Conservation (phyloP, 2,113 vertebrate species). For the Grammomys dolichurus region DNA sequence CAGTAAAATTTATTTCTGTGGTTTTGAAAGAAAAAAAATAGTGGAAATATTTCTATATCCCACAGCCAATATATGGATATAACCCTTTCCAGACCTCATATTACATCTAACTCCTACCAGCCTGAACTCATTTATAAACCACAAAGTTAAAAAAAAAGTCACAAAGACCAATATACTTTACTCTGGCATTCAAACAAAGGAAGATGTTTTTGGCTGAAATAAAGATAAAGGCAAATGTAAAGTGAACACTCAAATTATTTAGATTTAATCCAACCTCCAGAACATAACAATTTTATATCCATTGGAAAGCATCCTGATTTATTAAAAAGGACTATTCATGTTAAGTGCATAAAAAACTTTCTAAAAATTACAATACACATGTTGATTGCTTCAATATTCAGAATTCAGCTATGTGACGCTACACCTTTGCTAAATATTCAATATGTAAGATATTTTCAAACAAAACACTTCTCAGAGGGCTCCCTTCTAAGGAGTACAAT, state of each 20-base stretch:
- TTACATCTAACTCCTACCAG: slow-evolving; percentile 53
- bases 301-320: background rate
- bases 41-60: background rate
- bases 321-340: background rate
- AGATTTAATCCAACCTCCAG: background rate
- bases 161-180: slow-evolving; percentile 9
- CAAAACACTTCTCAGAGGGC: background rate
- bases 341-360: slow-evolving; percentile 2
- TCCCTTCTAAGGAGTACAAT: background rate
- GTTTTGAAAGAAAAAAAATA: background rate
- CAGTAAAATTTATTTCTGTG: slow-evolving; percentile 17
- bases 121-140: slow-evolving; percentile 35
- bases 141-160: slow-evolving; percentile 14
- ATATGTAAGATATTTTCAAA: background rate
- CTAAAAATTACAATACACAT: slow-evolving; percentile 55
- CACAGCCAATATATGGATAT: background rate
- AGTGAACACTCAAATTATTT: background rate
- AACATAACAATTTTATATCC: background rate
- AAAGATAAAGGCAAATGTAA: slow-evolving; percentile 30
- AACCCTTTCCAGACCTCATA: slow-evolving; percentile 12
- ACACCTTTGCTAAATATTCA: background rate
- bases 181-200: background rate
- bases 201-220: slow-evolving; percentile 52
- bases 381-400: background rate
- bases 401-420: background rate